These are phyloP conservation scores for Caracal caracal DNA, from an alignment of 2,113 vertebrate genomes.

Conservation along the genomic window DNA sequence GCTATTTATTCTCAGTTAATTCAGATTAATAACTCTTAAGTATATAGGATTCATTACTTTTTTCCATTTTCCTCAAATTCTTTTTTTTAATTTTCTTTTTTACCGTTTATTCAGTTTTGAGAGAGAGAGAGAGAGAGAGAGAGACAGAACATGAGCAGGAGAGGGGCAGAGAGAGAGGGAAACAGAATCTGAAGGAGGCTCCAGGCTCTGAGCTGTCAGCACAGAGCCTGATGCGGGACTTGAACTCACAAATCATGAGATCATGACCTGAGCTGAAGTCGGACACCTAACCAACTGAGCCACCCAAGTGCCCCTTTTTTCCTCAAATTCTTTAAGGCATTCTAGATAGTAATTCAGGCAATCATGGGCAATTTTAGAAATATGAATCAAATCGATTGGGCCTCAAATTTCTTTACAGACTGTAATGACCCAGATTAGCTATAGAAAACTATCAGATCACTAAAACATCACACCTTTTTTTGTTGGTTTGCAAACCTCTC, in stretches of 20 bases:
- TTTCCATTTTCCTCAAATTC: not conserved
- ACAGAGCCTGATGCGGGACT: too few relatives aligned
- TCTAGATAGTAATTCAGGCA: not conserved
- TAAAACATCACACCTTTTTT: not conserved
- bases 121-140: too few relatives aligned
- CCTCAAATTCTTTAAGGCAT: not conserved
- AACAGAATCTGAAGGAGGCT: too few relatives aligned
- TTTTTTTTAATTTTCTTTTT: not conserved
- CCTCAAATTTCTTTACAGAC: not conserved
- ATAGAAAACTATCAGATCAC: not conserved
- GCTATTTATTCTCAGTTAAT: not conserved
- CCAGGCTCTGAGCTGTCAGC: too few relatives aligned
- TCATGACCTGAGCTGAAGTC: too few relatives aligned
- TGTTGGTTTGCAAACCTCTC: not conserved
- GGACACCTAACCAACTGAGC: too few relatives aligned
- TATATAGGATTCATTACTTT: not conserved
- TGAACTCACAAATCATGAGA: too few relatives aligned
- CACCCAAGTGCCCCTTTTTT: not conserved
- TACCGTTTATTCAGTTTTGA: too few relatives aligned
- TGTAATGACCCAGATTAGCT: not conserved
- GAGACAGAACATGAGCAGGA: too few relatives aligned
- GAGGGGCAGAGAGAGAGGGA: too few relatives aligned
- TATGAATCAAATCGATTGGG: not conserved
- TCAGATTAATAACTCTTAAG: not conserved
- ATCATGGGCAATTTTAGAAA: not conserved